A percentile compares a stretch with the other conserved stretches of the same genome.
Conservation (phyloP, 2,888 invertebrate species). For the Ennomos erosarius region DNA sequence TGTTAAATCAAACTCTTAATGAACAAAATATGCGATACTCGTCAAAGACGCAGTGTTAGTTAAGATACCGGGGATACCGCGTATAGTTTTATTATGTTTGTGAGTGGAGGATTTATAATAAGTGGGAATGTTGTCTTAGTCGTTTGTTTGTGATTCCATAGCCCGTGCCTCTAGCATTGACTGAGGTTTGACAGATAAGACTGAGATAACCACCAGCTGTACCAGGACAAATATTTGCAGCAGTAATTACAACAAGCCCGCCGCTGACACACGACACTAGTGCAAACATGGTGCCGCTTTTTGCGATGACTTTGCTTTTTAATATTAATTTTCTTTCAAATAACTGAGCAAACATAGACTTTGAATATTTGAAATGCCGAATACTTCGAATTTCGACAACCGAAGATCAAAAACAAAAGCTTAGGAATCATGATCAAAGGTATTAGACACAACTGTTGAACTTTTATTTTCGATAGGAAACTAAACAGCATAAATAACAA, state of each 20-base stretch:
- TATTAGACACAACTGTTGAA: background rate
- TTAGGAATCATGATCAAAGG: background rate
- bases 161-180: conserved; percentile 80
- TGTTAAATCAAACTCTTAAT: background rate
- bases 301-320: conserved; percentile 55
- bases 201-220: conserved; percentile 74
- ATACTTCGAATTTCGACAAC: conserved; percentile 4
- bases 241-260: conserved; percentile 76
- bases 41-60: background rate
- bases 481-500: no score
- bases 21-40: background rate
- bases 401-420: background rate
- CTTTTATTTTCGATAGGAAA: no score
- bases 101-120: conserved; percentile 23
- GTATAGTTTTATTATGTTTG: conserved; percentile 1
- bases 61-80: background rate
- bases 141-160: conserved; percentile 53
- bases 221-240: conserved; percentile 75
- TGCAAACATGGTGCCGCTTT: conserved; percentile 60
- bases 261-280: conserved; percentile 58
- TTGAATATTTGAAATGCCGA: conserved; percentile 35
- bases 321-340: conserved; percentile 46
- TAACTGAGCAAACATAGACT: conserved; percentile 34
- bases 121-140: conserved; percentile 31
- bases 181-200: conserved; percentile 84